These are phyloP conservation scores for Chiroxiphia lanceolata DNA, from an alignment of 2,797 vertebrate genomes.

Conservation along the genomic window DNA sequence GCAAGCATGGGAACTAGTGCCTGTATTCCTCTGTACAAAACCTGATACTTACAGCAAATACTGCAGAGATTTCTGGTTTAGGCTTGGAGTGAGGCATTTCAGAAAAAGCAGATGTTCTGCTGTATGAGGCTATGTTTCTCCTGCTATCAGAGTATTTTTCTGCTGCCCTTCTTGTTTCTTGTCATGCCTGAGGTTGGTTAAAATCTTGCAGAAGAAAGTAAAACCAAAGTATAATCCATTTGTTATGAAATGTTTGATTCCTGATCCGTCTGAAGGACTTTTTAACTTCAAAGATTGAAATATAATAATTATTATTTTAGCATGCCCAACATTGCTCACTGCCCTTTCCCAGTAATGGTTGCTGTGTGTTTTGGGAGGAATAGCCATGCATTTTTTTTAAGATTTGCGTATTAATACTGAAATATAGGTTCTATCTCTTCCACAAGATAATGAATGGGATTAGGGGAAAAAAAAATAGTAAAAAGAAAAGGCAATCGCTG, in stretches of 20 bases:
- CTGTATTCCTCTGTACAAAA: not conserved
- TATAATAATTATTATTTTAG: not conserved
- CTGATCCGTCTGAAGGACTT: not conserved
- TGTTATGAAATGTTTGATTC: not conserved
- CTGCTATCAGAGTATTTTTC: not conserved
- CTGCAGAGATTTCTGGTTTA: not conserved
- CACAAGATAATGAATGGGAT: not conserved
- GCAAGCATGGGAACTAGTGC: not conserved
- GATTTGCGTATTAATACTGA: not conserved
- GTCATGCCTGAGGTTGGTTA: not conserved
- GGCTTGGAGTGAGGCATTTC: not conserved
- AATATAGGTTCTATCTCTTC: not conserved
- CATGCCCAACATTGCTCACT: not conserved
- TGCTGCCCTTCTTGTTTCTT: not conserved
- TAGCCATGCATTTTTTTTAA: not conserved
- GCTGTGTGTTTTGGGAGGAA: not conserved
- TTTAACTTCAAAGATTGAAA: not conserved
- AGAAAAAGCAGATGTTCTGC: not conserved
- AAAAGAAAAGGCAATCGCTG: not conserved
- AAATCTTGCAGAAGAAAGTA: not conserved
- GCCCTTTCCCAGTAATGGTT: not conserved
- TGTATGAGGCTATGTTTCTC: accelerated
- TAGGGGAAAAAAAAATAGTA: accelerated
- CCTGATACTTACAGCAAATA: not conserved
- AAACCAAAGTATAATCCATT: not conserved